Conservation (phyloP, 2,797 vertebrate species). For the Brachymystax lenok region DNA sequence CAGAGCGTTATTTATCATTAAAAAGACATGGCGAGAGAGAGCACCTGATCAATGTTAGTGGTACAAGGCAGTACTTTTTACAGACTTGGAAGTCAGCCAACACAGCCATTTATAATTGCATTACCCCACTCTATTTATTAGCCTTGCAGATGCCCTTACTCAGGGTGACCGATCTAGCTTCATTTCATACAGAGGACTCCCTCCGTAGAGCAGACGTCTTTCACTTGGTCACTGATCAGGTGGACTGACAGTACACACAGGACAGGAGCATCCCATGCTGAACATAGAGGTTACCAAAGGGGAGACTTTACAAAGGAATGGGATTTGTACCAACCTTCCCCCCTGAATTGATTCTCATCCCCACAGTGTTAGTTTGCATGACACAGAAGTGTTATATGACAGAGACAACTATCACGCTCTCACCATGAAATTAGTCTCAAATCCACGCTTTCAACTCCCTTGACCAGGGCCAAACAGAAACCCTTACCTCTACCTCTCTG, state of each 20-base stretch:
- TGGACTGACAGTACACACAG: not conserved
- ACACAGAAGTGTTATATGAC: not conserved
- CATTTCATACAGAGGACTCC: not conserved
- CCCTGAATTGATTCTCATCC: not conserved
- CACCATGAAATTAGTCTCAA: not conserved
- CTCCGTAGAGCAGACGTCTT: not conserved
- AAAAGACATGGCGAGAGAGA: not conserved
- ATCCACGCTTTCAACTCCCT: not conserved
- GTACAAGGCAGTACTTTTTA: not conserved
- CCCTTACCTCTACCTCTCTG: not conserved
- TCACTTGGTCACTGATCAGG: not conserved
- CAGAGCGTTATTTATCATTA: not conserved
- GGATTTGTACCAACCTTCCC: not conserved
- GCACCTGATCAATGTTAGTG: not conserved
- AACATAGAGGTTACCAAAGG: not conserved
- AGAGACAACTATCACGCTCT: not conserved
- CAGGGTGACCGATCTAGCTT: slow-evolving; percentile 16
- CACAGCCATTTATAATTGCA: slow-evolving; percentile 23
- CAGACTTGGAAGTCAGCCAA: slow-evolving; percentile 27
- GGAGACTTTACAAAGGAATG: not conserved
- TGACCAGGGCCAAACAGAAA: not conserved
- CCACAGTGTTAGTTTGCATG: not conserved
- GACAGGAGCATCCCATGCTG: not conserved
- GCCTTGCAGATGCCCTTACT: slow-evolving; percentile 15
- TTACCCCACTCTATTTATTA: slow-evolving; percentile 14